Percentiles rank a stretch among this genome's conserved stretches.
Evolutionary conservation across 2,113 vertebrate species (phyloP).

Genomic region (Etheostoma cragini): DNA sequence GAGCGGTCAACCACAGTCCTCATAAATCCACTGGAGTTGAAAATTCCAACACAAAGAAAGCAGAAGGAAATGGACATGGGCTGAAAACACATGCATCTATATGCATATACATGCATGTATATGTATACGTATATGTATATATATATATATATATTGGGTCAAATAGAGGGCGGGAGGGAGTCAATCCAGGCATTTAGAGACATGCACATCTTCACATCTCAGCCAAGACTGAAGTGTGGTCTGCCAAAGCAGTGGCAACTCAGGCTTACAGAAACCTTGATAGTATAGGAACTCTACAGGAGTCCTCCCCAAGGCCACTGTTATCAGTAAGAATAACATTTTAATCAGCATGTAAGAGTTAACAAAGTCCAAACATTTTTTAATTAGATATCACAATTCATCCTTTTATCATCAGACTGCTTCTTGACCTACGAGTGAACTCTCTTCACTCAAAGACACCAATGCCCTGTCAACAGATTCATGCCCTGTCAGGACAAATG

Average conservation of each 20-base stretch:
- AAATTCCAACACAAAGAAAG: too few relatives aligned
- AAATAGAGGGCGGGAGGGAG: too few relatives aligned
- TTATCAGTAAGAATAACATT: slow-evolving; percentile 12
- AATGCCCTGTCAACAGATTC: slow-evolving; percentile 36
- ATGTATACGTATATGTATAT: too few relatives aligned
- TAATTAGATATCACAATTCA: slow-evolving; percentile 30
- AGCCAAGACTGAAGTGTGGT: background rate
- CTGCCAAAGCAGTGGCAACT: background rate
- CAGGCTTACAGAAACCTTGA: background rate
- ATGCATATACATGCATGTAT: too few relatives aligned
- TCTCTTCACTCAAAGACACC: slow-evolving; percentile 41
- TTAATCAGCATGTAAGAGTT: slow-evolving; percentile 25
- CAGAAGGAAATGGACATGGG: too few relatives aligned
- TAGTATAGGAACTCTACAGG: background rate
- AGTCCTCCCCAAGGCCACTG: background rate
- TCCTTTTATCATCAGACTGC: slow-evolving; percentile 30
- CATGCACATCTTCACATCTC: background rate
- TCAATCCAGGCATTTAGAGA: background rate
- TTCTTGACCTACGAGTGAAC: slow-evolving; percentile 55
- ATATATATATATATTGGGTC: too few relatives aligned
- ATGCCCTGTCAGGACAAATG: slow-evolving; percentile 35
- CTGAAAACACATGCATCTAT: too few relatives aligned
- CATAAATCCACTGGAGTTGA: too few relatives aligned
- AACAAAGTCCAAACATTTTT: slow-evolving; percentile 24
- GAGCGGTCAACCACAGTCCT: too few relatives aligned